A percentile compares a stretch with the other conserved stretches of the same genome.
phyloP scores from a whole-genome alignment of 1,140 invertebrate genomes.

The Drosophila simulans region DNA sequence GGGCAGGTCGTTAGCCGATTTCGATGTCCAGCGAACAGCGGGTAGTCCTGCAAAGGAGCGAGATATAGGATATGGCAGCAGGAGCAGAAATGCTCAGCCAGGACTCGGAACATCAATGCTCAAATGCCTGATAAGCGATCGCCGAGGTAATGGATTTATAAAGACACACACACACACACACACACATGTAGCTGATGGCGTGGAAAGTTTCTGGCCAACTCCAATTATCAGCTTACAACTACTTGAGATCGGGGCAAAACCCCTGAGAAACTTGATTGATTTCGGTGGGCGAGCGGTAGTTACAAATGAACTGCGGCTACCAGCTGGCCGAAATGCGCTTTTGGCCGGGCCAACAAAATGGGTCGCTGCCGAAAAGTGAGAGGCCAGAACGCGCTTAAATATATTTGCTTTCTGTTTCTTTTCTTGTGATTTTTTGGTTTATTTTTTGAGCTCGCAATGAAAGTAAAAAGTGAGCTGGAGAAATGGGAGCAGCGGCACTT shows the following conservation, averaged over 20 bases:
- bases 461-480: conserved; percentile 31
- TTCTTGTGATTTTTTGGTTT: not conserved
- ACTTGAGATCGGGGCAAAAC: too few relatives aligned
- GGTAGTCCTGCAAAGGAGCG: conserved; percentile 36
- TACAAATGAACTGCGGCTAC: conserved; percentile 10
- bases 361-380: conserved; percentile 37
- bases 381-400: conserved; percentile 37
- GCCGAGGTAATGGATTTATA: conserved; percentile 26
- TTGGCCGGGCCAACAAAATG: conserved; percentile 27
- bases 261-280: conserved; percentile 4
- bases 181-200: not conserved
- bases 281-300: conserved; percentile 3
- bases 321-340: conserved; percentile 38
- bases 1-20: conserved; percentile 63
- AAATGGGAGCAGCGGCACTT: conserved; percentile 45
- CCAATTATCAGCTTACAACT: conserved; percentile 26
- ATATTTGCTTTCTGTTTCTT: not conserved
- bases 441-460: conserved; percentile 10
- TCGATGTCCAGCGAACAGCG: conserved; percentile 51
- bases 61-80: conserved; percentile 8
- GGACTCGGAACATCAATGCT: conserved; percentile 40
- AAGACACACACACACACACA: conserved; percentile 1
- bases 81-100: conserved; percentile 30
- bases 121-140: conserved; percentile 19
- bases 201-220: conserved; percentile 33